phyloP scores from a whole-genome alignment of 2,113 vertebrate genomes.

The Pachyramphus minor region DNA sequence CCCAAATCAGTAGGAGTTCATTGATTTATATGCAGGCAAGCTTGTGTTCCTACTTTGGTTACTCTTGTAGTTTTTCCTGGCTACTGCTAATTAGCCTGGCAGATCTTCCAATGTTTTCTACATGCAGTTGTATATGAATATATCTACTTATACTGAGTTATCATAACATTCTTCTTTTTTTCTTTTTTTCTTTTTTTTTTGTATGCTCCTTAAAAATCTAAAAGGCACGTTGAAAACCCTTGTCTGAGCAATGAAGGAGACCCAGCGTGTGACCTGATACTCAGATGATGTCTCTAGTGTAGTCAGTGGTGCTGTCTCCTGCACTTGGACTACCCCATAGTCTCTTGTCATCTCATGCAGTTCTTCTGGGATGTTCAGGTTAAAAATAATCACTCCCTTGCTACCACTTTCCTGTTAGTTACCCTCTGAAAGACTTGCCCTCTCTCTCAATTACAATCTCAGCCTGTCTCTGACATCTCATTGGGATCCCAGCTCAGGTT shows the following conservation, averaged over 20 bases:
- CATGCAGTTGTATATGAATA: not conserved
- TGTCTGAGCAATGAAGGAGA: not conserved
- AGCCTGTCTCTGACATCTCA: not conserved
- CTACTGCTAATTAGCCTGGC: conserved; percentile 8
- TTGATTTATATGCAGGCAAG: conserved; percentile 3
- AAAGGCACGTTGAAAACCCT: not conserved
- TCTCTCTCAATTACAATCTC: not conserved
- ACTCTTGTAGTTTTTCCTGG: not conserved
- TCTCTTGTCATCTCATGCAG: not conserved
- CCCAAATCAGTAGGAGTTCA: conserved; percentile 40
- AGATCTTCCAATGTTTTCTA: not conserved
- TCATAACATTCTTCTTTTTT: not conserved
- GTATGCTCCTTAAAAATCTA: not conserved
- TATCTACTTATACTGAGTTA: not conserved
- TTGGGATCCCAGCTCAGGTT: not conserved
- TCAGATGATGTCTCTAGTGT: not conserved
- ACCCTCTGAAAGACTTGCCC: not conserved
- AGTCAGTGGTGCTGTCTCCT: not conserved
- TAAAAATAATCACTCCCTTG: not conserved
- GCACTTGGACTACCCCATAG: not conserved
- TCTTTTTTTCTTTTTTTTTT: not conserved
- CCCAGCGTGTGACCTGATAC: not conserved
- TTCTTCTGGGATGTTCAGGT: not conserved
- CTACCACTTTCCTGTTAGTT: not conserved
- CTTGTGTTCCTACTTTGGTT: conserved; percentile 16